Evolutionary conservation across 92 coral and sea anemone species (phyloP).

Genomic region (Desmophyllum pertusum): DNA sequence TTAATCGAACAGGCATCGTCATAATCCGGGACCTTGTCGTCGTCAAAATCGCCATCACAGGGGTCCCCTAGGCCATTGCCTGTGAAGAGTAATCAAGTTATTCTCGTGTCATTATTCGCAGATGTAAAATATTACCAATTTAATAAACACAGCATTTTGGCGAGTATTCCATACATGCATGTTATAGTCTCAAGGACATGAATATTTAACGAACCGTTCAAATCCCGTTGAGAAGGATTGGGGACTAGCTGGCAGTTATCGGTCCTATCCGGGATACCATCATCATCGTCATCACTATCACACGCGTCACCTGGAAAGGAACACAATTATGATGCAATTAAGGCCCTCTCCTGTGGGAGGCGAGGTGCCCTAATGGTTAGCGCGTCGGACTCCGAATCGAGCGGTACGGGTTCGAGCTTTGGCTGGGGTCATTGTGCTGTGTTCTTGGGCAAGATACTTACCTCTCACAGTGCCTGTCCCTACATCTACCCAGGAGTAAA

Average conservation of each 20-base stretch:
- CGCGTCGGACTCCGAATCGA: too few species aligned
- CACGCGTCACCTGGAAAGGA: constrained; percentile 74
- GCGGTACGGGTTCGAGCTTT: too few species aligned
- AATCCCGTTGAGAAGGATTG: constrained; percentile 85
- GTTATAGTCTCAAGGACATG: background rate
- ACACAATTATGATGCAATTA: background rate
- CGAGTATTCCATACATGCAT: background rate
- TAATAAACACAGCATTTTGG: too few species aligned
- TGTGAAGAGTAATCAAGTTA: background rate
- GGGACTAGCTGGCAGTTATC: constrained; percentile 85
- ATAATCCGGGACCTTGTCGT: constrained; percentile 81
- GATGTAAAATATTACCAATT: background rate
- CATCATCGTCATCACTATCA: constrained; percentile 82
- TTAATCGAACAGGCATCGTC: constrained; percentile 84
- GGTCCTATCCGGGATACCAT: constrained; percentile 68
- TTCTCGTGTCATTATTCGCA: too few species aligned
- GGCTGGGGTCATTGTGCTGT: too few species aligned
- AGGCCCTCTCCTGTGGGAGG: too few species aligned
- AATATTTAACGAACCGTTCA: constrained; percentile 69
- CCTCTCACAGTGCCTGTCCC: too few species aligned
- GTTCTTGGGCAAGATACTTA: too few species aligned
- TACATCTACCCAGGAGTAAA: too few species aligned
- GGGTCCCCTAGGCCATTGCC: constrained; percentile 85
- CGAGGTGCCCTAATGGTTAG: too few species aligned
- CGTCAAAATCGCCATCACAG: constrained; percentile 91